Base-by-base conservation (phyloP, 2,797 vertebrate genomes). In the Pseudotriccus pelzelni region DNA sequence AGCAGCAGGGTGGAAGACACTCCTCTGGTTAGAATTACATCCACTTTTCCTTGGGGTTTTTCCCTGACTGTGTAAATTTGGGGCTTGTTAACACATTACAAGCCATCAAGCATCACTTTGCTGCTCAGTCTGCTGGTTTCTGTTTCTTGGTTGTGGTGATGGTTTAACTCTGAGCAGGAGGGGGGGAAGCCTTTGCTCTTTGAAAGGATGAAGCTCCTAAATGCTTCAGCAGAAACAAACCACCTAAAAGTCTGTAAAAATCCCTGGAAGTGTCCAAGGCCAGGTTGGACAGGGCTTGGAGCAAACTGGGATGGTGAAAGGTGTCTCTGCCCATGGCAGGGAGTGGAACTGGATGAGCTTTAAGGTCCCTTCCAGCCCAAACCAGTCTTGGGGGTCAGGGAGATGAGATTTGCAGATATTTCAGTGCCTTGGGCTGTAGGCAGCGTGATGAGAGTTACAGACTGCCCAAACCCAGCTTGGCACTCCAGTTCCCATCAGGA, bases 1-100 rank as follows among this genome's bases (percentile, higher is more conserved):
- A 97, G 96, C 93, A 87, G 94, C 96, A 91, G 91, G 95, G 93
- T 56, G 87, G 86, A 92, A 96, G 89, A 88, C 39, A 23, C 89
- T 96, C 69, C 93, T 93, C 70, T 37, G 89, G 76, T 58, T 94
- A 90, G 91, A 96, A 95, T 96, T 90, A 58, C 87, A 93, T 89
- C 85, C 47, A 55, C 64, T 96, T 92, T 96, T 95, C 90, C 90
- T 84, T 55, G 63, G 91, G 95, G 49, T 84, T 94, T 91, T 91
- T 75, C 86, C 89, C 90, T 83, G 84, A 84, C 96, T 96, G 96
- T 43, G 89, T 73, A 75, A 90, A 89, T 96, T 76, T 73, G 49
- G 84, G 94, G 73, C 84, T 89, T 83, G 94, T 87, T 91, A 75
- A n/a, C 43, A 24, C 79, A 20, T 93, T 81, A 80, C 32, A 44